Evolutionary conservation across 2,113 vertebrate species (phyloP).

Genomic region (Coturnix japonica): DNA sequence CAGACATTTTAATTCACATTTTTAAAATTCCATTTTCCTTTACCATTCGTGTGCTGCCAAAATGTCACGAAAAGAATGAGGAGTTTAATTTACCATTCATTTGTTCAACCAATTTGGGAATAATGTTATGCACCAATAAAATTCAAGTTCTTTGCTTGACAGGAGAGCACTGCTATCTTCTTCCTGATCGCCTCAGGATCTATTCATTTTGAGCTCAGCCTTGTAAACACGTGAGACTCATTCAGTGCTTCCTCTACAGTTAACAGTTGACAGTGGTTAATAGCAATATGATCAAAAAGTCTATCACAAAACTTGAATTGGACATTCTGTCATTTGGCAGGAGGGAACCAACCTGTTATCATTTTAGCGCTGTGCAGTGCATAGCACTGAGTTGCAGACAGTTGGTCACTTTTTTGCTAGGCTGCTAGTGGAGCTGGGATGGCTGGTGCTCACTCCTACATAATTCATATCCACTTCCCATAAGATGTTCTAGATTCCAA

Average conservation of each 20-base stretch:
- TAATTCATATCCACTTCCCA: neutral
- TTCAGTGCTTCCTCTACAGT: accelerated
- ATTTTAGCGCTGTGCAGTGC: neutral
- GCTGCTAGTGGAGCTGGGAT: neutral
- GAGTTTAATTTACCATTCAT: neutral
- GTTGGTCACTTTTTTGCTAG: neutral
- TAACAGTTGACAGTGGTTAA: neutral
- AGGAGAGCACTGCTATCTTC: neutral
- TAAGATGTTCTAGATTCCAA: neutral
- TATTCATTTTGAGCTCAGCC: neutral
- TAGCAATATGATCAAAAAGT: neutral
- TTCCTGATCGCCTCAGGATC: neutral
- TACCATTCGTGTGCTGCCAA: conserved; percentile 49
- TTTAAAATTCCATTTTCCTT: neutral
- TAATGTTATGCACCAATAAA: neutral
- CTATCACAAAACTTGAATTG: neutral
- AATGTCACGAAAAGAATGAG: neutral
- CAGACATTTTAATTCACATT: neutral
- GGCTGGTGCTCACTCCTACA: neutral
- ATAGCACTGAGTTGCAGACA: neutral
- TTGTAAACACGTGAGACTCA: neutral
- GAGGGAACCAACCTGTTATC: neutral
- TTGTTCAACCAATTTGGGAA: neutral
- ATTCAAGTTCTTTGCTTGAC: neutral
- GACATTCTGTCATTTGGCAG: neutral